phyloP scores from a whole-genome alignment of 2,797 vertebrate genomes.

The Falco biarmicus region DNA sequence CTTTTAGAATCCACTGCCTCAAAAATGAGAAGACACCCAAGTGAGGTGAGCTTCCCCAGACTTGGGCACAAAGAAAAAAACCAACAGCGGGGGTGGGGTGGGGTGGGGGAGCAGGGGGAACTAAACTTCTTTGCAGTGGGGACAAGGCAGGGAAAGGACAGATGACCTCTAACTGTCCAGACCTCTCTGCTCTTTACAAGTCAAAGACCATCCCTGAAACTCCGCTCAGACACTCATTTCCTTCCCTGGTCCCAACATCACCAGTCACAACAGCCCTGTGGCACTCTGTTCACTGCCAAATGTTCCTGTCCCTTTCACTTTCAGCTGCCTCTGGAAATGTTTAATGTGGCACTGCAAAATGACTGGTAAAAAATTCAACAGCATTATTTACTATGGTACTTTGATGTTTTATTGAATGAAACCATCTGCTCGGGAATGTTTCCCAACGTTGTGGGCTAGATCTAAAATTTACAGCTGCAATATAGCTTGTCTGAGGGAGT shows the following conservation, averaged over 20 bases:
- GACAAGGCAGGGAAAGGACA: not conserved
- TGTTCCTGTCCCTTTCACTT: constrained; percentile 40
- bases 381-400: constrained; percentile 54
- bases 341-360: constrained; percentile 23
- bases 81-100: not conserved
- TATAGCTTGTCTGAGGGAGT: constrained; percentile 21
- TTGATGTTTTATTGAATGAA: constrained; percentile 62
- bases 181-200: not conserved
- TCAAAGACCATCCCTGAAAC: not conserved
- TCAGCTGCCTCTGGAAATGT: constrained; percentile 29
- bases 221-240: not conserved
- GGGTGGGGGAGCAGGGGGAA: not conserved
- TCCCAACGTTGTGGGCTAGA: not conserved
- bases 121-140: not conserved
- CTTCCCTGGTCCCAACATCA: not conserved
- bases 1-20: not conserved
- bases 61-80: not conserved
- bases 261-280: not conserved
- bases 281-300: not conserved
- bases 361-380: constrained; percentile 42
- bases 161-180: not conserved
- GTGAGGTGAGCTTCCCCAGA: not conserved
- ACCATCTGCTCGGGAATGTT: constrained; percentile 45
- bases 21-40: not conserved
- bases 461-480: constrained; percentile 45